Percentiles rank a stretch among this genome's conserved stretches.
phyloP scores from a whole-genome alignment of 1,140 invertebrate genomes.

The Lasioglossum baleicum region DNA sequence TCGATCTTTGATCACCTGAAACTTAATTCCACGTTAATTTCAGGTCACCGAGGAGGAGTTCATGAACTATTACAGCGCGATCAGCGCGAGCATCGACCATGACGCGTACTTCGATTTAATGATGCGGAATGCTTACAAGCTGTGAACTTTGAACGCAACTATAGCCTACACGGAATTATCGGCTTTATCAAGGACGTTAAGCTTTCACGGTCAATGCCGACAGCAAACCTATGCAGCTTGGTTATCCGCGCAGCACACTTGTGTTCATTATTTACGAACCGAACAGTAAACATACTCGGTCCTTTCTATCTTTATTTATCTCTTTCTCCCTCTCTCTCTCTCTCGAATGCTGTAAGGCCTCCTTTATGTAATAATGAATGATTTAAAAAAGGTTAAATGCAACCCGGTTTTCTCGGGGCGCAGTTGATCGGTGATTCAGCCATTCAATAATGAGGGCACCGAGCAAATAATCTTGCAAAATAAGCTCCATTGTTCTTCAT shows the following conservation, averaged over 20 bases:
- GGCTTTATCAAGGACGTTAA: not conserved
- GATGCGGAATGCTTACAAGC: constrained; percentile 95
- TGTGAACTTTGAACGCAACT: constrained; percentile 78
- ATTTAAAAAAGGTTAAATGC: not conserved
- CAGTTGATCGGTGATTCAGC: not conserved
- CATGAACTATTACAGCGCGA: constrained; percentile 94
- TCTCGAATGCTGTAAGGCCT: not conserved
- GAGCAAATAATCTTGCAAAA: not conserved
- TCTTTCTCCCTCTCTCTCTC: too few species aligned
- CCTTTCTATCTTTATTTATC: too few species aligned
- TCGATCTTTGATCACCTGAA: not conserved
- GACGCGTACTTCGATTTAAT: constrained; percentile 97
- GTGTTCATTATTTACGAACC: not conserved
- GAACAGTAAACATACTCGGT: not conserved
- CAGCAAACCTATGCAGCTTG: not conserved
- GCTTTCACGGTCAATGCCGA: not conserved
- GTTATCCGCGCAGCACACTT: not conserved
- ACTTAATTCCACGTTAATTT: constrained; percentile 56
- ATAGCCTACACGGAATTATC: not conserved
- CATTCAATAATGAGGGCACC: not conserved
- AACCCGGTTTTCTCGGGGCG: not conserved
- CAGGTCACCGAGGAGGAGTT: constrained; percentile 97
- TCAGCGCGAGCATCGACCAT: constrained; percentile 96
- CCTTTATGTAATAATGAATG: constrained; percentile 23
- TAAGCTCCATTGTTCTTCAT: not conserved